A percentile compares a stretch with the other conserved stretches of the same genome.
Evolutionary conservation across 2,113 vertebrate genomes (phyloP).

Genomic region (Arvicanthis niloticus): DNA sequence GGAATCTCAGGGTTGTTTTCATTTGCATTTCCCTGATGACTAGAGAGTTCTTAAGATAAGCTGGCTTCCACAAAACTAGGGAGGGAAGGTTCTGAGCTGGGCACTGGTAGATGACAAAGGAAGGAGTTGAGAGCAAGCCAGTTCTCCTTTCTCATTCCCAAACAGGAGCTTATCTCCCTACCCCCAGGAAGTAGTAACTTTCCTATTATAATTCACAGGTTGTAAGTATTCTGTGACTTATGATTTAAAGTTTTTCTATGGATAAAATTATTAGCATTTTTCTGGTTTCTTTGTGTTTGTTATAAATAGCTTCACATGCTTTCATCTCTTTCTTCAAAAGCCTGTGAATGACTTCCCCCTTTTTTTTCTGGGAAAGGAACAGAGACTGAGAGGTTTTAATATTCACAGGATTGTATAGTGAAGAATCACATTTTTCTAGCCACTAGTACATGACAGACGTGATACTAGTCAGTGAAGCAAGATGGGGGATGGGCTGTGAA

Average conservation of each 20-base stretch:
- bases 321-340: not conserved
- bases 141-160: not conserved
- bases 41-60: slow-evolving; percentile 7
- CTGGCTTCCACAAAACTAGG: not conserved
- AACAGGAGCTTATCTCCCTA: no score
- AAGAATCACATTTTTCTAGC: not conserved
- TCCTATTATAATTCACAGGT: not conserved
- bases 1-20: no score
- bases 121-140: not conserved
- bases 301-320: not conserved
- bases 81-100: not conserved
- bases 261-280: not conserved
- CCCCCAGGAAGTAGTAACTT: not conserved
- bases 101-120: not conserved
- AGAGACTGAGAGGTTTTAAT: not conserved
- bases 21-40: no score
- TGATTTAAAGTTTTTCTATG: not conserved
- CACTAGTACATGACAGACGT: not conserved
- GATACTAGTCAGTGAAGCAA: not conserved
- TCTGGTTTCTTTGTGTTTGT: not conserved
- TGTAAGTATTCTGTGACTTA: slow-evolving; percentile 15
- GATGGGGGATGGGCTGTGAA: not conserved
- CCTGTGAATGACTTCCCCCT: not conserved
- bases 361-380: not conserved
- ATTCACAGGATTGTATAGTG: not conserved